Evolutionary conservation across 1,140 invertebrate genomes (phyloP).

Genomic region (Polypedilum vanderplanki): DNA sequence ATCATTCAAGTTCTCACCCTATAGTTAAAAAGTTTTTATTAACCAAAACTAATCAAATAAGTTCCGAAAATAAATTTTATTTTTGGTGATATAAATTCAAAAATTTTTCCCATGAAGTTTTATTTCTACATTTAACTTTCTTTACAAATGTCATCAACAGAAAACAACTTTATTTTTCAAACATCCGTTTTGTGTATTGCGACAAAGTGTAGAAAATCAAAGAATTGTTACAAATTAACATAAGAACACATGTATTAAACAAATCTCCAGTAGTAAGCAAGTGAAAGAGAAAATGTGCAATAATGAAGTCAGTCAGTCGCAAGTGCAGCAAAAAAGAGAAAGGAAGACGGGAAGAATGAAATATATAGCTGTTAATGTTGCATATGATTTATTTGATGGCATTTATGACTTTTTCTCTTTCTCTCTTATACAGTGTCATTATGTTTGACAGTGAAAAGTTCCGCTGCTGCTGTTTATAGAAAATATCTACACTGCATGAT

Average conservation of each 20-base stretch:
- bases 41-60: too few species aligned
- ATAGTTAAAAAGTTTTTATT: too few species aligned
- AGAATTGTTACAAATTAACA: conserved; percentile 14
- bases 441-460: background rate
- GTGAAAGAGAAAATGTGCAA: background rate
- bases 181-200: background rate
- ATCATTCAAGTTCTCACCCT: too few species aligned
- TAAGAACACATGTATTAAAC: background rate
- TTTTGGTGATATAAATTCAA: too few species aligned
- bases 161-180: too few species aligned
- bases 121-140: too few species aligned
- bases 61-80: too few species aligned
- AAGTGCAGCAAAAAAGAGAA: too few species aligned
- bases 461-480: conserved; percentile 10
- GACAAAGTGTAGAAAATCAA: background rate
- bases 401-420: background rate
- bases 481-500: background rate
- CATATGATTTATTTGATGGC: conserved; percentile 18
- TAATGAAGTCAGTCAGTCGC: background rate
- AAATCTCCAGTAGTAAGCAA: background rate
- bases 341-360: background rate
- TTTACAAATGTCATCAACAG: too few species aligned
- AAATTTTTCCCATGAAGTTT: too few species aligned
- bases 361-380: conserved; percentile 18
- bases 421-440: conserved; percentile 8